These are phyloP conservation scores for Baronia brevicornis DNA, from an alignment of 2,888 invertebrate genomes.

Conservation along the genomic window DNA sequence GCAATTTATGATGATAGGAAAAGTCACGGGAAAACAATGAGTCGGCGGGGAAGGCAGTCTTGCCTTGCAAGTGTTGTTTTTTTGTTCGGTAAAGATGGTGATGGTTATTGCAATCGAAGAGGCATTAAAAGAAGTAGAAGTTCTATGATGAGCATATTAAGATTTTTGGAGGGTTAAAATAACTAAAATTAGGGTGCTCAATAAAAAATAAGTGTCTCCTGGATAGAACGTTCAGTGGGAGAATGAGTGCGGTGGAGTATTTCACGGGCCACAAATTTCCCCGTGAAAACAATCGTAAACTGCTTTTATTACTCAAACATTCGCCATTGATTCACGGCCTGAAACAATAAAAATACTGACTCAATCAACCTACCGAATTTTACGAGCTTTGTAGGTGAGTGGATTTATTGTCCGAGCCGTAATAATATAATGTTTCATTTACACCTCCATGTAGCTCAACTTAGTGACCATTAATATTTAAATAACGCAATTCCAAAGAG, in stretches of 20 bases:
- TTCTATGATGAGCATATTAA: too few species aligned
- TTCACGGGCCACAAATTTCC: conserved; percentile 71
- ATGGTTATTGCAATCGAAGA: too few species aligned
- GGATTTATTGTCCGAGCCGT: conserved; percentile 57
- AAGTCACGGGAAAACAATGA: too few species aligned
- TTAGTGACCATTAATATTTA: too few species aligned
- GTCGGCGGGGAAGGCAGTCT: too few species aligned
- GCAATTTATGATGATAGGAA: too few species aligned
- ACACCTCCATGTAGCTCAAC: conserved; percentile 48
- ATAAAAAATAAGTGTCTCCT: conserved; percentile 45
- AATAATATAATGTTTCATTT: conserved; percentile 65
- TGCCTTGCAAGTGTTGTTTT: too few species aligned
- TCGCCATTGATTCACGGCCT: conserved; percentile 71
- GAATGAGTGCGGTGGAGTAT: conserved; percentile 58
- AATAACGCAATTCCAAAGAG: too few species aligned
- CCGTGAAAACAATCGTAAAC: conserved; percentile 74
- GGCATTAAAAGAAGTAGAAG: too few species aligned
- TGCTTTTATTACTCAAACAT: conserved; percentile 71
- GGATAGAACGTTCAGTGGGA: conserved; percentile 49
- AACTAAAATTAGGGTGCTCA: conserved; percentile 30
- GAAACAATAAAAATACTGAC: conserved; percentile 74
- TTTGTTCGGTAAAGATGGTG: too few species aligned
- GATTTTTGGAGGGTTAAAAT: too few species aligned
- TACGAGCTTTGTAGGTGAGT: conserved; percentile 64
- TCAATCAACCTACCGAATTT: conserved; percentile 71